phyloP scores from a whole-genome alignment of 2,888 invertebrate genomes.

The Cloeon dipterum region DNA sequence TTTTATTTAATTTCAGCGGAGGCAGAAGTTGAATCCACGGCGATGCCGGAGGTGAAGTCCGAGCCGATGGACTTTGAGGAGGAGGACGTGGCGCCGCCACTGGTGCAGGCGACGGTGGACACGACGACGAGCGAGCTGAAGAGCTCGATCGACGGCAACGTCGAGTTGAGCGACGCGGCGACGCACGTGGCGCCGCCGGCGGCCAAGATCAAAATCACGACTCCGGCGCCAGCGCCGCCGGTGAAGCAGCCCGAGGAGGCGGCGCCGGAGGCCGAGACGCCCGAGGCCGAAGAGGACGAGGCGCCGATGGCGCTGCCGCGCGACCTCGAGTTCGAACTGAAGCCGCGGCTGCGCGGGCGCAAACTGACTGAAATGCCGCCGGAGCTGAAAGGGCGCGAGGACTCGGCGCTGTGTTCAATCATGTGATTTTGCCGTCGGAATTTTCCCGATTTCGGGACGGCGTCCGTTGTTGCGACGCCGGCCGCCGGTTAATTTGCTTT shows the following conservation, averaged over 20 bases:
- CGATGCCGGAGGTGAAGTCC: background rate
- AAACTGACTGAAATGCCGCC: slow-evolving; percentile 47
- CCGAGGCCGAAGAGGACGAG: too few relatives aligned
- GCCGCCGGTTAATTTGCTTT: too few relatives aligned
- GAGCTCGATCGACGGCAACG: slow-evolving; percentile 55
- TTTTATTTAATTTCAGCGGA: too few relatives aligned
- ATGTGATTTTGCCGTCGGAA: too few relatives aligned
- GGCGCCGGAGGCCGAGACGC: background rate
- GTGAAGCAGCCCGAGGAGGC: slow-evolving; percentile 4
- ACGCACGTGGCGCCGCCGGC: slow-evolving; percentile 20
- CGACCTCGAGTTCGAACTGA: too few relatives aligned
- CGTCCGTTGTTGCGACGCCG: too few relatives aligned
- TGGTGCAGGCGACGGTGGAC: slow-evolving; percentile 18
- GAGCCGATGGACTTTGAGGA: slow-evolving; percentile 2
- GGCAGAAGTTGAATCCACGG: too few relatives aligned
- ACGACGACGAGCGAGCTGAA: slow-evolving; percentile 29
- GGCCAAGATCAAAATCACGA: slow-evolving; percentile 48
- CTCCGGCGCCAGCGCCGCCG: slow-evolving; percentile 13
- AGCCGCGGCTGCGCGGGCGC: slow-evolving; percentile 38
- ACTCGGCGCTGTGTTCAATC: slow-evolving; percentile 69
- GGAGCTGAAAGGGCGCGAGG: slow-evolving; percentile 47
- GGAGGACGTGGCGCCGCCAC: background rate
- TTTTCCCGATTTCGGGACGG: too few relatives aligned
- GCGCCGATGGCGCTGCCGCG: too few relatives aligned
- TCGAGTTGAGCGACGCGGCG: slow-evolving; percentile 34